Percentiles rank a stretch among this genome's conserved stretches.
phyloP scores from a whole-genome alignment of 2,113 vertebrate species.

The Pteruthius melanotis region DNA sequence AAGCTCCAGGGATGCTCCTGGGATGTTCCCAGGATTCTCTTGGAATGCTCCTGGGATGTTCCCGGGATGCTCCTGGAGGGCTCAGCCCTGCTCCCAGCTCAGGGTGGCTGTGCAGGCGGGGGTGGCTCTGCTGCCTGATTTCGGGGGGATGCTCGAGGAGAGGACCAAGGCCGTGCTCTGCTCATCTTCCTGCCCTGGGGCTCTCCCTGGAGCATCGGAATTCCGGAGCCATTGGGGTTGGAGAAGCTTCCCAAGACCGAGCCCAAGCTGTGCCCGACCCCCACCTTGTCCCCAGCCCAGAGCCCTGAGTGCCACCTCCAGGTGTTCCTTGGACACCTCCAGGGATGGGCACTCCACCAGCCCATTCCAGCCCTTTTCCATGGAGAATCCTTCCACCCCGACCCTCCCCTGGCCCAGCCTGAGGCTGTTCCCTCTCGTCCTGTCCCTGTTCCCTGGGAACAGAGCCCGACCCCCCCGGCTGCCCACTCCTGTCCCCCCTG shows the following conservation, averaged over 20 bases:
- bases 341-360: neutral
- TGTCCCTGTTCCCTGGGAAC: neutral
- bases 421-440: neutral
- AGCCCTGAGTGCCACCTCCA: neutral
- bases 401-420: neutral
- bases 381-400: neutral
- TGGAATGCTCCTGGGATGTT: too few relatives aligned
- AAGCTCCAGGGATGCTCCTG: too few relatives aligned
- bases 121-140: neutral
- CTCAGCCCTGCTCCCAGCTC: neutral
- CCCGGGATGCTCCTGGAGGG: too few relatives aligned
- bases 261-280: neutral
- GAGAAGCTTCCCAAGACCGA: neutral
- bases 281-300: neutral
- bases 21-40: too few relatives aligned
- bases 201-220: neutral
- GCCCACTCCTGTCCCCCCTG: too few relatives aligned
- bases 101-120: fast-evolving
- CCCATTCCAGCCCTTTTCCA: neutral
- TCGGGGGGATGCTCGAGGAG: neutral
- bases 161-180: neutral
- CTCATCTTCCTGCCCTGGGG: fast-evolving
- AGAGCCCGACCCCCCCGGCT: too few relatives aligned
- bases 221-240: neutral
- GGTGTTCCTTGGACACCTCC: neutral